A percentile compares a stretch with the other conserved stretches of the same genome.
These are phyloP conservation scores for Stercorarius parasiticus DNA, from an alignment of 2,113 vertebrate genomes.

Conservation along the genomic window DNA sequence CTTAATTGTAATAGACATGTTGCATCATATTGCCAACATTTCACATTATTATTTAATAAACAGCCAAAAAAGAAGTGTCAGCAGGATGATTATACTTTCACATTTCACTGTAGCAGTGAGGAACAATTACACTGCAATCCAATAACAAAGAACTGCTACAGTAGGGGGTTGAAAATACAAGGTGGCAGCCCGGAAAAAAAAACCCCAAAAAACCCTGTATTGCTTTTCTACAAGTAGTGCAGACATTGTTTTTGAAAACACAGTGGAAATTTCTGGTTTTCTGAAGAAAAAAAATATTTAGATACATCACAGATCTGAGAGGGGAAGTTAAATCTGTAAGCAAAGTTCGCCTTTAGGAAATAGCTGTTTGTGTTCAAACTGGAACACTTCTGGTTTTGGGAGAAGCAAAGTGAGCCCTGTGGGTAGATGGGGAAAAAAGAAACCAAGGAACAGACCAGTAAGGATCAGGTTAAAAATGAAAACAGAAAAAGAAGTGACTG, in stretches of 20 bases:
- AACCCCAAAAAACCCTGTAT: not conserved
- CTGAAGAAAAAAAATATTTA: not conserved
- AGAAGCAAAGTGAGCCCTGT: not conserved
- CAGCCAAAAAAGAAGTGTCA: not conserved
- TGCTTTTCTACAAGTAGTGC: not conserved
- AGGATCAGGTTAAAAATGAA: not conserved
- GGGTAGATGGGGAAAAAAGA: not conserved
- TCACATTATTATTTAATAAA: slow-evolving; percentile 15
- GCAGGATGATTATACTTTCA: not conserved
- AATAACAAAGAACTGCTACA: not conserved
- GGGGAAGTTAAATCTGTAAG: not conserved
- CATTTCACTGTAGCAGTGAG: not conserved
- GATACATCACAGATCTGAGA: not conserved
- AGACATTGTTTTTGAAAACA: not conserved
- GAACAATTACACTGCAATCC: not conserved
- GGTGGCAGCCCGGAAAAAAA: not conserved
- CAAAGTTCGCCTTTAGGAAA: not conserved
- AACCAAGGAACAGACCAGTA: not conserved
- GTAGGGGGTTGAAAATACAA: not conserved
- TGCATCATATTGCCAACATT: not conserved
- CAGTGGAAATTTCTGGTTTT: not conserved
- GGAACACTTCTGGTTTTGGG: not conserved
- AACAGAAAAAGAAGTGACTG: not conserved
- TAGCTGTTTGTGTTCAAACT: not conserved
- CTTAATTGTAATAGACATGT: not conserved